These are phyloP conservation scores for Microtus montanus DNA, from an alignment of 2,113 vertebrate genomes.

Conservation along the genomic window DNA sequence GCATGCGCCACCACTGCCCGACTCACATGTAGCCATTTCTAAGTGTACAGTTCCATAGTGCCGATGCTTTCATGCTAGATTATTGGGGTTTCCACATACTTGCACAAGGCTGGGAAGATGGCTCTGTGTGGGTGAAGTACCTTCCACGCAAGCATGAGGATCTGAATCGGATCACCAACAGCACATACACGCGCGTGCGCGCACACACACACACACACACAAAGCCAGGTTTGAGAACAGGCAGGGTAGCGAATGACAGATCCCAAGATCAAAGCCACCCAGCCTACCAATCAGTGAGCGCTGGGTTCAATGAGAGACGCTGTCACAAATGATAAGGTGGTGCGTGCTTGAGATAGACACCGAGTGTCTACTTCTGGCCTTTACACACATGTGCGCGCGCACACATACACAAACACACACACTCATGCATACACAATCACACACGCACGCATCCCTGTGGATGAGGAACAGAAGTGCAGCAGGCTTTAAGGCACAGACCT, in stretches of 20 bases:
- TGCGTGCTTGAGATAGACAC: background rate
- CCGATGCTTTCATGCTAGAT: background rate
- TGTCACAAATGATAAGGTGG: background rate
- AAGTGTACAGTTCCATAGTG: rapidly evolving
- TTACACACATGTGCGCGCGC: no score
- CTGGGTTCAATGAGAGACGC: no score
- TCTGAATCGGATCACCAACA: background rate
- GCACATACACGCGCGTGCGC: background rate
- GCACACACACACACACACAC: background rate
- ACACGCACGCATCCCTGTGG: background rate
- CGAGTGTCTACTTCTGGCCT: background rate
- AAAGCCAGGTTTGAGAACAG: background rate
- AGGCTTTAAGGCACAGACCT: background rate
- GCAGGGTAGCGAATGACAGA: background rate
- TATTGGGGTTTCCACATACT: background rate
- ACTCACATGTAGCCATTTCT: background rate
- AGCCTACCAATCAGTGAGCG: background rate
- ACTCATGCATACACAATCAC: background rate
- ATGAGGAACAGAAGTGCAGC: no score
- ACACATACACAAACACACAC: background rate
- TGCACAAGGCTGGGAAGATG: background rate
- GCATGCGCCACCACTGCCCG: no score
- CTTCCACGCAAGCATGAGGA: background rate
- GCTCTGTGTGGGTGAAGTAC: background rate
- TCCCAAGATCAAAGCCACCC: background rate